Evolutionary conservation across 2,113 vertebrate species (phyloP).

Genomic region (Urocynchramus pylzowi): DNA sequence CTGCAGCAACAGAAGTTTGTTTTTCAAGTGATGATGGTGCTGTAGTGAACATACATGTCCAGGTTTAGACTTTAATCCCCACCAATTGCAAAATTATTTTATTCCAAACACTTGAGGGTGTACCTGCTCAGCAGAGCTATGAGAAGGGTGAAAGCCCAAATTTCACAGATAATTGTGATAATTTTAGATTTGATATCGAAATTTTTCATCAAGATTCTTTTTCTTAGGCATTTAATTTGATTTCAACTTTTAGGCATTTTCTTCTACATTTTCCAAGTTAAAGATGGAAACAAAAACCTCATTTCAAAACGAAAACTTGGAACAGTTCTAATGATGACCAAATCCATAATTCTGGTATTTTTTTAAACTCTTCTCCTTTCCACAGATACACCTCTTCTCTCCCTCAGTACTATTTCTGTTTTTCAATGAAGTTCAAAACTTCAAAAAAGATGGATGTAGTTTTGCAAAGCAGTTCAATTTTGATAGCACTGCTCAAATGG

Average conservation of each 20-base stretch:
- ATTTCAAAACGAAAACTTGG: background rate
- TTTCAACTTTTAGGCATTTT: background rate
- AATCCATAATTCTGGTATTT: background rate
- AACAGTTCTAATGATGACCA: background rate
- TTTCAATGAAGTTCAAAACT: background rate
- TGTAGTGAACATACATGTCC: background rate
- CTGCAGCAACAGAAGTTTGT: background rate
- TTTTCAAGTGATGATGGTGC: background rate
- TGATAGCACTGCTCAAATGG: background rate
- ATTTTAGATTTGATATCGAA: background rate
- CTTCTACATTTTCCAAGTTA: background rate
- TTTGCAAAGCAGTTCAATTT: background rate
- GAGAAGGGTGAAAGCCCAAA: background rate
- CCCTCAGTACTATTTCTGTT: background rate
- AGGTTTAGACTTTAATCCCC: background rate
- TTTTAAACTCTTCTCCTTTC: background rate
- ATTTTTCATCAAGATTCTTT: background rate
- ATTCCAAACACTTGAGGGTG: background rate
- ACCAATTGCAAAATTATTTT: background rate
- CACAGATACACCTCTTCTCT: background rate
- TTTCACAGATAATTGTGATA: background rate
- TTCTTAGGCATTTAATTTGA: background rate
- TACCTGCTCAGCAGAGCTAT: background rate
- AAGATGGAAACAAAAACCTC: background rate
- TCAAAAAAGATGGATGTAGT: background rate